Percentiles rank a stretch among this genome's conserved stretches.
Evolutionary conservation across 2,113 vertebrate genomes (phyloP).

Genomic region (zebrafish (Danio rerio)): GRCz12tu NC_133183.1:28818001-28818500

Average conservation of each 20-base stretch:
- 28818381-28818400: neutral
- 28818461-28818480: too few relatives aligned
- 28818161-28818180: constrained; percentile 8
- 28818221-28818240: constrained; percentile 21
- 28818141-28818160: neutral
- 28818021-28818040: neutral
- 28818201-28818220: constrained; percentile 12
- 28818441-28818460: neutral
- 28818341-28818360: neutral
- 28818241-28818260: constrained; percentile 36
- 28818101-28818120: constrained; percentile 5
- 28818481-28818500: too few relatives aligned
- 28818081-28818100: neutral
- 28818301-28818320: constrained; percentile 49
- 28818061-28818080: too few relatives aligned
- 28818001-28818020: constrained; percentile 5
- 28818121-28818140: neutral
- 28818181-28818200: neutral
- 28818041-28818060: neutral
- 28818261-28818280: constrained; percentile 35
- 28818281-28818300: constrained; percentile 56
- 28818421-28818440: too few relatives aligned
- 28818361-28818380: constrained; percentile 41
- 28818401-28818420: too few relatives aligned
- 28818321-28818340: constrained; percentile 7